Base-by-base conservation (phyloP, 2,113 vertebrate genomes). In the Vimba vimba region DNA sequence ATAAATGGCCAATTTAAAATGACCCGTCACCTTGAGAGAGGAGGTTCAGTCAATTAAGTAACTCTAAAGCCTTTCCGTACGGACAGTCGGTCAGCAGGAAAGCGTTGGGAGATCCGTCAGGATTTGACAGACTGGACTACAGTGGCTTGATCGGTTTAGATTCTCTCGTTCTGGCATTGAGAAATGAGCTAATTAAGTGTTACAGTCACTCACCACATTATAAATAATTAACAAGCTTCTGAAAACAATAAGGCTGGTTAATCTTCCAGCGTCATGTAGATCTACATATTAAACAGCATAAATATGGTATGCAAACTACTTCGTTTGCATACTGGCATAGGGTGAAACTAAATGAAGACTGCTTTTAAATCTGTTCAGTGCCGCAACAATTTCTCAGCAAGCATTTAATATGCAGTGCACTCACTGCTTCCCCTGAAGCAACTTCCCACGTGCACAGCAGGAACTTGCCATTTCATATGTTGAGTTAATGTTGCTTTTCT, bases 391-490 rank as follows among this genome's bases (percentile, higher is more conserved):
- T 33, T 73, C 79, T 68, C 27, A 60, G 55, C 78, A 30, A 33
- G 84, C 27, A 39, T 27, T 88, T 85, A 85, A 85, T 87, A 82
- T 82, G 83, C 87, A 77, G 50, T 0, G 64, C 83, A 69, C 27
- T 30, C 45, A 62, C 43, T 71, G 27, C 30, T 52, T 75, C 50
- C 81, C 87, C 87, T 84, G 0, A 47, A 86, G 81, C 85, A 55
- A 59, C 60, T 73, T 79, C 80, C 80, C 25, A 50, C 69, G 60
- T 30, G 4, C 45, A 59, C 75, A 80, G 74, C 81, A 83, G 78
- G 86, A 27, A 36, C 27, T 81, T 43, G 43, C 43, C 4, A 9
- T 6, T 30, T 64, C 57, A 17, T n/a, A 55, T 27, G 62, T 12
- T 4, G 12, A 39, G 74, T 9, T 21, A 10, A 11, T 8, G 0